Evolutionary conservation across 1,140 invertebrate species (phyloP).

Genomic region (Drosophila simulans): DNA sequence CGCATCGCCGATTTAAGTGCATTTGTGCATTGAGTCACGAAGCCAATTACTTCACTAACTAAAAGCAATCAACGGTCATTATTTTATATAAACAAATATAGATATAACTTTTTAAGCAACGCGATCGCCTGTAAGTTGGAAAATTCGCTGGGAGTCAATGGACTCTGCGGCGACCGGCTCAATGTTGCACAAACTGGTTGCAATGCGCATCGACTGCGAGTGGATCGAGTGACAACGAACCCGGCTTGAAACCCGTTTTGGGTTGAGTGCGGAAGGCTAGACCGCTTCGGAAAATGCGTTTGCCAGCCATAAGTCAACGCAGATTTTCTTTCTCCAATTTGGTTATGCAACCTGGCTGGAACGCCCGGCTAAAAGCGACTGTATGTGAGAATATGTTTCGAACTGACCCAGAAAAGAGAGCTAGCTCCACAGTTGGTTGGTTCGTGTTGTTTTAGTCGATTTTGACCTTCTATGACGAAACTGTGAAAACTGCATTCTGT

Average conservation of each 20-base stretch:
- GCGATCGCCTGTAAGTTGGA: constrained; percentile 17
- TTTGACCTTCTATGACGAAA: constrained; percentile 56
- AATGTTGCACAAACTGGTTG: constrained; percentile 72
- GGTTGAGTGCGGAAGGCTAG: not conserved
- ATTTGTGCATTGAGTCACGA: constrained; percentile 22
- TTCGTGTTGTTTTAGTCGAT: constrained; percentile 64
- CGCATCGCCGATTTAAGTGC: not conserved
- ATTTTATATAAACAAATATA: not conserved
- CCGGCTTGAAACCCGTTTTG: constrained; percentile 41
- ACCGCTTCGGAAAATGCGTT: constrained; percentile 23
- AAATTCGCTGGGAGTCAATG: constrained; percentile 55
- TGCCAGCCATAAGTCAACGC: constrained; percentile 16
- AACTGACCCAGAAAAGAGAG: constrained; percentile 58
- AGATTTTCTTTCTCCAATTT: constrained; percentile 42
- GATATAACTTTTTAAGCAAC: not conserved
- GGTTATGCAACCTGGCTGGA: constrained; percentile 56
- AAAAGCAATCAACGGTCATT: constrained; percentile 4
- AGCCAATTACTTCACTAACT: constrained; percentile 8
- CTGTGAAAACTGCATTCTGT: constrained; percentile 63
- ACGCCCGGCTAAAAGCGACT: constrained; percentile 8
- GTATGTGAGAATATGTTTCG: constrained; percentile 66
- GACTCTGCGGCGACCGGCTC: constrained; percentile 48
- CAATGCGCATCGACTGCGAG: constrained; percentile 12
- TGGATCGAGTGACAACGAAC: constrained; percentile 58
- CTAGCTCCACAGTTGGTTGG: constrained; percentile 20